Conservation (phyloP, 37 sponge, comb jelly and placozoan genomes). For the Spongilla lacustris region DNA sequence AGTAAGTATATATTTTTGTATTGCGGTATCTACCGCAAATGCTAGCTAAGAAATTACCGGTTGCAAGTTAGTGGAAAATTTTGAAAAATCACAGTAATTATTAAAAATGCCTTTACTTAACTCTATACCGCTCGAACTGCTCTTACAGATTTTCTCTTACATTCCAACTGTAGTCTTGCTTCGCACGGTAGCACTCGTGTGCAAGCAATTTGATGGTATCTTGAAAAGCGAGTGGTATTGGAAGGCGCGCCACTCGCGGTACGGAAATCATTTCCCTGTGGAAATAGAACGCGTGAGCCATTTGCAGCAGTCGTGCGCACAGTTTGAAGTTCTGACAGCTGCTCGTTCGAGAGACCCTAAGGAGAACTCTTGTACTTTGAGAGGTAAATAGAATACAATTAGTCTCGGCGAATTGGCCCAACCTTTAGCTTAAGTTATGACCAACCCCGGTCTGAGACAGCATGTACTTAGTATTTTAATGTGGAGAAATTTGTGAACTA, state of each 20-base stretch:
- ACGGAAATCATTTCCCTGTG: background rate
- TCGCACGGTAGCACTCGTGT: background rate
- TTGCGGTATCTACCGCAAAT: too few species aligned
- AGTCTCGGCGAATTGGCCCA: too few species aligned
- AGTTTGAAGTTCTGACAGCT: slow-evolving; percentile 20
- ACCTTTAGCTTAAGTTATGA: too few species aligned
- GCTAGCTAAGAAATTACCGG: too few species aligned
- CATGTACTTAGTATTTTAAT: too few species aligned
- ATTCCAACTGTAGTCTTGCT: slow-evolving; percentile 20
- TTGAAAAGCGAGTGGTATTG: slow-evolving; percentile 46
- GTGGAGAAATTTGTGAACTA: too few species aligned
- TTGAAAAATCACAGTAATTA: too few species aligned
- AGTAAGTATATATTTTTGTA: too few species aligned
- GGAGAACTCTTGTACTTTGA: background rate
- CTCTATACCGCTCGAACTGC: slow-evolving; percentile 28
- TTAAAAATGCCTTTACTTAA: background rate
- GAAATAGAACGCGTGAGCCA: background rate
- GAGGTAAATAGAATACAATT: slow-evolving; percentile 26
- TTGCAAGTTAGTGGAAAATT: too few species aligned
- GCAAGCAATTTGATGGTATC: slow-evolving; percentile 23
- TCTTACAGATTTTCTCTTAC: slow-evolving; percentile 39
- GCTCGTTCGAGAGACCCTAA: slow-evolving; percentile 1
- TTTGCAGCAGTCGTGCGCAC: slow-evolving; percentile 39
- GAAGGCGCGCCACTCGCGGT: slow-evolving; percentile 27
- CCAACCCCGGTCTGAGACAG: too few species aligned